phyloP scores from a whole-genome alignment of 2,797 vertebrate genomes.

The Brachyalestes nurse region DNA sequence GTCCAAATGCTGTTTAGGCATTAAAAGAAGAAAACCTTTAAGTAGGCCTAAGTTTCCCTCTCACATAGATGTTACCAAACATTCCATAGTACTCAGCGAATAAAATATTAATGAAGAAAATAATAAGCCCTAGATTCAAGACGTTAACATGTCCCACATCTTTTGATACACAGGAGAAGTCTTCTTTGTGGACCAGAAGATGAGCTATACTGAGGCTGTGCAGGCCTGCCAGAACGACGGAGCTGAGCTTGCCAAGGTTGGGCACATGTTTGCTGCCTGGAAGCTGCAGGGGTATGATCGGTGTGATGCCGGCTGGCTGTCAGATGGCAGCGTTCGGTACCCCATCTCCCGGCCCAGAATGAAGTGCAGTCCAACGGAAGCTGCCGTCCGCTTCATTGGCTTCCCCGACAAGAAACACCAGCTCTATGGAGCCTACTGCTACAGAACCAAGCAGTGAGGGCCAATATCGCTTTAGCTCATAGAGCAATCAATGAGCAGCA shows the following conservation, averaged over 20 bases:
- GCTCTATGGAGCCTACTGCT: constrained; percentile 95
- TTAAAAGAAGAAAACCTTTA: too few relatives aligned
- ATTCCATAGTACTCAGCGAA: background rate
- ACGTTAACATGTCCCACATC: background rate
- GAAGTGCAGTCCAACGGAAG: constrained; percentile 92
- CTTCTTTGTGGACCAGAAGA: constrained; percentile 90
- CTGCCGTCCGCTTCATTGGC: constrained; percentile 89
- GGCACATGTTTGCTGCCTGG: constrained; percentile 94
- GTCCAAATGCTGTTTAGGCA: too few relatives aligned
- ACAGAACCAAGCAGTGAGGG: constrained; percentile 79
- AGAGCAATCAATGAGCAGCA: constrained; percentile 75
- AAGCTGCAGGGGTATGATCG: constrained; percentile 91
- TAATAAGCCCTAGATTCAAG: too few relatives aligned
- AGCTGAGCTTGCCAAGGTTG: constrained; percentile 91
- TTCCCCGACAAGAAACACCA: constrained; percentile 92
- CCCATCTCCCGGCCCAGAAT: constrained; percentile 90
- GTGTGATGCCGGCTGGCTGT: constrained; percentile 94
- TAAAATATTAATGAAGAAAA: too few relatives aligned
- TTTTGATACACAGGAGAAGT: constrained; percentile 80
- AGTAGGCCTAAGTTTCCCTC: too few relatives aligned
- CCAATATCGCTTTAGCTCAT: constrained; percentile 36
- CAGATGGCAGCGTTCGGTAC: constrained; percentile 95
- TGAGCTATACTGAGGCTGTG: constrained; percentile 88
- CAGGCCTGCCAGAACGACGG: constrained; percentile 85
- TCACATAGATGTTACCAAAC: too few relatives aligned